A percentile compares a stretch with the other conserved stretches of the same genome.
phyloP scores from a whole-genome alignment of 2,797 vertebrate genomes.

The Protonibea diacanthus region DNA sequence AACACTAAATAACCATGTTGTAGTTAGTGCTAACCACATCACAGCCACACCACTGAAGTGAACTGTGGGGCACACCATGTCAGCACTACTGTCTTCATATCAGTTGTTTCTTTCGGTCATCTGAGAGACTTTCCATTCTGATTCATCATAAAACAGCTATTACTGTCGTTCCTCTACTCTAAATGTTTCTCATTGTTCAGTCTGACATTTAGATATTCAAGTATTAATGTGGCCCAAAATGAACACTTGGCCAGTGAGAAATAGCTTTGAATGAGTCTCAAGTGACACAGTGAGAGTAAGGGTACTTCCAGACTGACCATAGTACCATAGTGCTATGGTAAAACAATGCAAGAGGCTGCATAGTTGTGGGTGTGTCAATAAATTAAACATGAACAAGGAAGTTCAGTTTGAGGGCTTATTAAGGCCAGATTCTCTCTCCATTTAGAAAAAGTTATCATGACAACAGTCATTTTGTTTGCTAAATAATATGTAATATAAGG shows the following conservation, averaged over 20 bases:
- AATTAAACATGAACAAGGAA: neutral
- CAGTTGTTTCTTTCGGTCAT: neutral
- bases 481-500: too few relatives aligned
- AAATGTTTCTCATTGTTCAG: neutral
- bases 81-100: neutral
- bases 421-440: neutral
- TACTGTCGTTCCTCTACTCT: neutral
- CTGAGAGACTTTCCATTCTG: neutral
- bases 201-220: slow-evolving; percentile 9
- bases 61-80: neutral
- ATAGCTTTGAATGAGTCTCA: slow-evolving; percentile 5
- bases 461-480: neutral
- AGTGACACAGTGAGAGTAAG: neutral
- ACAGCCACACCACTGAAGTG: neutral
- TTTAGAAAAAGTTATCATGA: neutral
- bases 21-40: slow-evolving; percentile 1
- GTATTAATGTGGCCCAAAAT: neutral
- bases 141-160: neutral
- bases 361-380: neutral
- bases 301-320: slow-evolving; percentile 3
- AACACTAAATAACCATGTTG: neutral
- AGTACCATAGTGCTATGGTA: neutral
- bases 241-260: neutral
- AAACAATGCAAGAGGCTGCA: neutral
- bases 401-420: neutral